A percentile compares a stretch with the other conserved stretches of the same genome.
Conservation (phyloP, 2,113 vertebrate species). For the Upupa epops region DNA sequence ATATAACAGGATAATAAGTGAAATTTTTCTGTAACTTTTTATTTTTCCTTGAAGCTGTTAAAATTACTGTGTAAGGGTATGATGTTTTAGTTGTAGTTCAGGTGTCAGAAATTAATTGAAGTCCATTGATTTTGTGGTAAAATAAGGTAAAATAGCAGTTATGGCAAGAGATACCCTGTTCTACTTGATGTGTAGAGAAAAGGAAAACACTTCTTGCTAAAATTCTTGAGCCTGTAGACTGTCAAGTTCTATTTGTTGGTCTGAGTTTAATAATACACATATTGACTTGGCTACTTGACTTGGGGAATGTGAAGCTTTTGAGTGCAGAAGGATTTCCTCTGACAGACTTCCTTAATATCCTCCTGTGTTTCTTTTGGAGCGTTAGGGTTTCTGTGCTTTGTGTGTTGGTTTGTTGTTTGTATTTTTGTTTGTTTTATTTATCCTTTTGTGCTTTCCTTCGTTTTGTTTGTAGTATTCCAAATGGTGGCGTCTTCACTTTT, state of each 20-base stretch:
- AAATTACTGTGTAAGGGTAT: not conserved
- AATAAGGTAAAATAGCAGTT: not conserved
- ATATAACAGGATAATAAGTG: not conserved
- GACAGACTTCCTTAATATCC: not conserved
- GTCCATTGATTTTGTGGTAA: not conserved
- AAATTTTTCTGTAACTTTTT: not conserved
- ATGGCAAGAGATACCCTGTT: not conserved
- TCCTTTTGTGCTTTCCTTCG: not conserved
- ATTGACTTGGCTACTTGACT: not conserved
- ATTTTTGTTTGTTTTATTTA: not conserved
- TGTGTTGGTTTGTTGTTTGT: not conserved
- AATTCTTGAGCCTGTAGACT: not conserved
- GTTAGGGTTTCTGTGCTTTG: not conserved
- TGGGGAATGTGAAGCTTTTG: not conserved
- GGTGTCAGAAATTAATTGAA: not conserved
- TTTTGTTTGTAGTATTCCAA: not conserved
- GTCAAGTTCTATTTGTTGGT: not conserved
- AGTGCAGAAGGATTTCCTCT: conserved; percentile 1
- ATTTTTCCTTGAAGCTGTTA: not conserved
- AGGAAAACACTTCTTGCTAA: not conserved
- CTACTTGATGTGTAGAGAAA: not conserved
- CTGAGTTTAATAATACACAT: not conserved
- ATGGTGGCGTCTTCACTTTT: not conserved
- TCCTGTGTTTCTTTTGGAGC: not conserved
- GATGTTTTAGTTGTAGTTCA: not conserved